Evolutionary conservation across 2,888 invertebrate species (phyloP), one percentile per base, ranked within the genome.

Genomic region (Drosophila nr. perissopoda): DNA sequence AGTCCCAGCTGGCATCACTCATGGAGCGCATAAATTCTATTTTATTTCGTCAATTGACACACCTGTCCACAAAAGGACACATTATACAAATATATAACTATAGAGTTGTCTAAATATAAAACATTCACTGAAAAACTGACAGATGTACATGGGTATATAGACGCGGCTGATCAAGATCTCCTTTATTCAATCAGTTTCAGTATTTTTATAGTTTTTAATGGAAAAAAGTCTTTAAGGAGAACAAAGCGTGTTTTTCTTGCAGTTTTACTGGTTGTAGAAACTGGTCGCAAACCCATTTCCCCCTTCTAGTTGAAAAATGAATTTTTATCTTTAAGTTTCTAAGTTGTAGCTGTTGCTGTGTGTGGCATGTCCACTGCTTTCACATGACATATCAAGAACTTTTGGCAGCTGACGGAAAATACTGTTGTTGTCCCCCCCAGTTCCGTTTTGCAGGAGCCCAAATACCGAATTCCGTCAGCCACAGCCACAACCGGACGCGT

Each of bases 331-430:
- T 56, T 56, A 29, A 38, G 13, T 13, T n/a, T n/a, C n/a, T n/a
- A n/a, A 27, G 45, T 38, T 52, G n/a, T 59, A 11, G 36, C 21
- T 66, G 13, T 57, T 7, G 34, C 21, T 36, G 21, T 25, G 58
- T 63, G 36, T 54, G 42, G 42, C 74, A 27, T 67, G 42, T 52
- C 42, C 64, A 53, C 27, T 66, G 42, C 63, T 31, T 68, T 70
- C 59, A 57, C 69, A 77, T 69, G 74, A 67, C 88, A 72, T 68
- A 61, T 68, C 33, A 29, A 58, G 42, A 59, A 63, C 53, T 74
- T 71, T 69, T 70, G 51, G 57, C 34, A 59, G 21, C 8, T 68
- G 72, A 34, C 56, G n/a, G n/a, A 48, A 58, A 45, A 40, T 54
- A 54, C 33, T 54, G 60, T 21, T 33, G 33, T 33, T 33, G 11